phyloP scores from a whole-genome alignment of 2,797 vertebrate genomes.

The Oryzias dopingdopingensis region DNA sequence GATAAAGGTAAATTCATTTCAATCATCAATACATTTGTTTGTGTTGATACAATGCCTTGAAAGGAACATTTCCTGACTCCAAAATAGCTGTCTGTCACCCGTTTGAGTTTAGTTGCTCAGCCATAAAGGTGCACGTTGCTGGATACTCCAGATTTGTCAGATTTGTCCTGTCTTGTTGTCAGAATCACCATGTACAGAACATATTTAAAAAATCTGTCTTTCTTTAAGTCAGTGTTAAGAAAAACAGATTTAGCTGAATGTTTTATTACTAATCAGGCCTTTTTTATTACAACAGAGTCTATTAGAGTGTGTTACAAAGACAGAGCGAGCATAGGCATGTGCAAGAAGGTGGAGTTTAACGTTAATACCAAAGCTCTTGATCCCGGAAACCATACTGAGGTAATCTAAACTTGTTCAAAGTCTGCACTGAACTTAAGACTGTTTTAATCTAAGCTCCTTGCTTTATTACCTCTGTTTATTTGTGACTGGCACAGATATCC shows the following conservation, averaged over 20 bases:
- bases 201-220: too few species aligned
- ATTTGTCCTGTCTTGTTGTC: too few species aligned
- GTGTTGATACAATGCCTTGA: too few species aligned
- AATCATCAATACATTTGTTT: too few species aligned
- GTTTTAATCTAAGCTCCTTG: neutral
- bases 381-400: slow-evolving; percentile 42
- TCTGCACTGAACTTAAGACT: neutral
- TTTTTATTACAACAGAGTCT: slow-evolving; percentile 46
- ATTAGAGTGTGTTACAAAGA: slow-evolving; percentile 60
- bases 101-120: too few species aligned
- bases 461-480: slow-evolving; percentile 1
- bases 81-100: too few species aligned
- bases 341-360: slow-evolving; percentile 67
- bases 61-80: too few species aligned
- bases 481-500: slow-evolving; percentile 45
- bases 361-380: slow-evolving; percentile 32
- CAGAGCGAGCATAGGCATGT: slow-evolving; percentile 28
- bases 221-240: too few species aligned
- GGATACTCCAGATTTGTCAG: too few species aligned
- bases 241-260: too few species aligned
- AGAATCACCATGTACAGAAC: too few species aligned
- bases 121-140: too few species aligned
- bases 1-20: slow-evolving; percentile 37
- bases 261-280: neutral
- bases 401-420: slow-evolving; percentile 22